Evolutionary conservation across 1,140 invertebrate species (phyloP), one percentile per base, ranked within the genome.

Genomic region (Hycleus phaleratus): DNA sequence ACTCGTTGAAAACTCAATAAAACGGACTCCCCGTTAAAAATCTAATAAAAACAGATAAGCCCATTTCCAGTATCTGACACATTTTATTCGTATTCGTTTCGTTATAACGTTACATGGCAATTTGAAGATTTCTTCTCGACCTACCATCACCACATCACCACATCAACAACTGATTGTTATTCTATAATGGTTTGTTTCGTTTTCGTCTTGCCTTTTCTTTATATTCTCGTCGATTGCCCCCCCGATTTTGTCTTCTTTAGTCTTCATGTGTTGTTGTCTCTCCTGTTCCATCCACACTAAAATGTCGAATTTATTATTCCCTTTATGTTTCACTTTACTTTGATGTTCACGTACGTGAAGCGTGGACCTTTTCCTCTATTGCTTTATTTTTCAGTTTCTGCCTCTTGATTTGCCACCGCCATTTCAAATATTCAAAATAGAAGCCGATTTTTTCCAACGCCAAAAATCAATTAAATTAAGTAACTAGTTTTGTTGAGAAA

Each of bases 271-370:
- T 18, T 18, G 18, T 18, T 18, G 18, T 18, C 18, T 18, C 18
- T 18, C 18, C 18, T 18, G 1, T 18, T 18, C 18, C 18, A 18
- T 18, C 18, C 18, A 18, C 18, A 18, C 32, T 4, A 32, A 32
- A 46, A 56, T 62, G 55, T 52, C 54, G 26, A 62, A 65, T 65
- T 65, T 65, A 65, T 62, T 65, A 65, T 65, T 65, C 63, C 50
- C 60, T 65, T 62, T 65, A 65, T 62, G 62, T 62, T 62, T 60
- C 63, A 53, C 57, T 55, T 59, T 58, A 46, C 55, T 62, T 65
- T 63, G 61, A 63, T 63, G 61, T 63, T 60, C 54, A 60, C 61
- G 32, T 32, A 32, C 32, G 32, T 32, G 32, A 32, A 32, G 32
- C 32, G 32, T 32, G 32, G 32, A 4, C 32, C 32, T 32, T 32